Conservation (phyloP, 2,797 vertebrate genomes). For the Eospalax fontanierii region DNA sequence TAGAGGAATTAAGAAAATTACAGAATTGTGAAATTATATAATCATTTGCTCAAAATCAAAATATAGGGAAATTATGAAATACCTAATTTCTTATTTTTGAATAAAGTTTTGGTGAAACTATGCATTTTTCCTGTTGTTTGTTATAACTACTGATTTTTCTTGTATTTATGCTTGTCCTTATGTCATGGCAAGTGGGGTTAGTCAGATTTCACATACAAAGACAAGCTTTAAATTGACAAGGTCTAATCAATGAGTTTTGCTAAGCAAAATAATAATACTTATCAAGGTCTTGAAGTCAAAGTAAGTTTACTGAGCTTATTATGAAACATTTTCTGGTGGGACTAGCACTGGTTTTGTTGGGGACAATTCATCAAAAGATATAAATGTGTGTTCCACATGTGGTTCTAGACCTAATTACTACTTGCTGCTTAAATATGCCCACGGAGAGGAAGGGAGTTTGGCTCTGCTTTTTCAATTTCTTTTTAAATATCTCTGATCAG, state of each 20-base stretch:
- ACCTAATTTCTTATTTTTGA: not conserved
- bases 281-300: not conserved
- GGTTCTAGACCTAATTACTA: not conserved
- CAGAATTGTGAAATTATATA: not conserved
- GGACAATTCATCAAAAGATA: not conserved
- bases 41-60: constrained; percentile 5
- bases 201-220: not conserved
- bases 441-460: not conserved
- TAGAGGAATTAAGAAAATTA: not conserved
- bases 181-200: not conserved
- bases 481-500: not conserved
- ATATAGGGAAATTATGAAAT: not conserved
- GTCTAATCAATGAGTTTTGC: not conserved
- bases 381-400: not conserved
- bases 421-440: not conserved
- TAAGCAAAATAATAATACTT: not conserved
- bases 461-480: not conserved
- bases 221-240: not conserved
- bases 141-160: not conserved
- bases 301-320: not conserved
- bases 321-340: not conserved
- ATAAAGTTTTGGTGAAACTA: not conserved
- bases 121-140: not conserved
- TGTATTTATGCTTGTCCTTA: not conserved
- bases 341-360: not conserved